Conservation (phyloP, 2,797 vertebrate genomes). For the Cichlasoma orientale region DNA sequence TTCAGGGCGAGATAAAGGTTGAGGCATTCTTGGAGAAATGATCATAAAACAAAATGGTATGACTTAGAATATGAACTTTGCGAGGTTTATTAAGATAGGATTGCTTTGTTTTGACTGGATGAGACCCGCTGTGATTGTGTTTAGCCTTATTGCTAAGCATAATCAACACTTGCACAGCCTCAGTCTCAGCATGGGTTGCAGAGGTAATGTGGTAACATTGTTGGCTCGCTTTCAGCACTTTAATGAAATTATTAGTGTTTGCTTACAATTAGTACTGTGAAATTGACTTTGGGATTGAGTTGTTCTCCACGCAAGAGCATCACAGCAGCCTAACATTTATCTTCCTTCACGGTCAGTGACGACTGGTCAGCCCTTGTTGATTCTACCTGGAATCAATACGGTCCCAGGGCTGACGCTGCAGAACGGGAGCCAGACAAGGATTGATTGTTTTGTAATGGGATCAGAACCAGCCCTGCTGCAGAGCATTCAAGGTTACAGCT, state of each 20-base stretch:
- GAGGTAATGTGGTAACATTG: not conserved
- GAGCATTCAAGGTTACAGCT: slow-evolving; percentile 46
- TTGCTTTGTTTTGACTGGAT: not conserved
- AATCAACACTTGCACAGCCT: slow-evolving; percentile 10
- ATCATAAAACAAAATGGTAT: not conserved
- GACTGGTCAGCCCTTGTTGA: slow-evolving; percentile 61
- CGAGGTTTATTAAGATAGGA: not conserved
- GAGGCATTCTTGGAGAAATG: not conserved
- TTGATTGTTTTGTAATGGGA: slow-evolving; percentile 65
- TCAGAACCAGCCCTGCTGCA: slow-evolving; percentile 47
- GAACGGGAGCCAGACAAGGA: slow-evolving; percentile 57
- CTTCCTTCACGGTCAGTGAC: slow-evolving; percentile 47
- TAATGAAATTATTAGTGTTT: slow-evolving; percentile 46
- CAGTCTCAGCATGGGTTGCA: not conserved
- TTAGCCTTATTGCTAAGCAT: slow-evolving; percentile 8
- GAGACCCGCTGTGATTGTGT: not conserved
- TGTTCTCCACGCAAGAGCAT: slow-evolving; percentile 18
- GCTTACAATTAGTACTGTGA: slow-evolving; percentile 29
- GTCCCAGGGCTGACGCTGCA: slow-evolving; percentile 58
- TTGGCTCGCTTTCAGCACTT: not conserved
- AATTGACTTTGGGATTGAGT: slow-evolving; percentile 42
- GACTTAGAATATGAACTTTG: not conserved
- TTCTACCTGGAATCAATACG: slow-evolving; percentile 63
- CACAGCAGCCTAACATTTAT: slow-evolving; percentile 45
- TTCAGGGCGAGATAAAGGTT: slow-evolving; percentile 4